Conservation (phyloP, 2,113 vertebrate genomes). For the Caranx ignobilis region DNA sequence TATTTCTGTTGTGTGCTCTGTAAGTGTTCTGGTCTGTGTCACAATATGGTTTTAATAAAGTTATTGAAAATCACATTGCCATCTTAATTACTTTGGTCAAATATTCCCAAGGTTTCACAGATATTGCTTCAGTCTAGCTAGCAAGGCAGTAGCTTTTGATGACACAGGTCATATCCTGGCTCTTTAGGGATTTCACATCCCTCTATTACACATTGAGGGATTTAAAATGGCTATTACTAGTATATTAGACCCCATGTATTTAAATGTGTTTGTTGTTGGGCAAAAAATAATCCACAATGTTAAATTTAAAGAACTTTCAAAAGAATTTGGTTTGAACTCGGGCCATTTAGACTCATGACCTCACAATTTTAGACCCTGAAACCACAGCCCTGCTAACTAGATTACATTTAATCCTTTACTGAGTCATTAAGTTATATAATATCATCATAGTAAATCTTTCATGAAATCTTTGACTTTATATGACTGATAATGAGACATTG, state of each 20-base stretch:
- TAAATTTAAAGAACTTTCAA: background rate
- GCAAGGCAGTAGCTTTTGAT: background rate
- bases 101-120: background rate
- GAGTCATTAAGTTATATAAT: background rate
- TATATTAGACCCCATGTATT: background rate
- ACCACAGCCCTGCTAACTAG: background rate
- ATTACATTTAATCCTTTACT: background rate
- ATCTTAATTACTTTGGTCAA: conserved; percentile 5
- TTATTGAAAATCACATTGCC: conserved; percentile 61
- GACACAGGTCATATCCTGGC: background rate
- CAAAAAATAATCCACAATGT: background rate
- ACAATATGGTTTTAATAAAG: conserved; percentile 87
- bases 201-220: background rate
- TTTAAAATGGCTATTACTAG: background rate
- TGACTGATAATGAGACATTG: background rate
- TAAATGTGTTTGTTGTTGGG: background rate
- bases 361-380: background rate
- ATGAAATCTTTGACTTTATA: background rate
- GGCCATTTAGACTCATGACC: background rate
- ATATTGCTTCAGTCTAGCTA: background rate
- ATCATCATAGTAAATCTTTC: background rate
- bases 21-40: conserved; percentile 84
- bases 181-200: background rate
- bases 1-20: conserved; percentile 85
- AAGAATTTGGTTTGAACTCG: background rate